Percentiles rank a stretch among this genome's conserved stretches.
These are phyloP conservation scores for Erethizon dorsatum DNA, from an alignment of 2,797 vertebrate genomes.

Conservation along the genomic window DNA sequence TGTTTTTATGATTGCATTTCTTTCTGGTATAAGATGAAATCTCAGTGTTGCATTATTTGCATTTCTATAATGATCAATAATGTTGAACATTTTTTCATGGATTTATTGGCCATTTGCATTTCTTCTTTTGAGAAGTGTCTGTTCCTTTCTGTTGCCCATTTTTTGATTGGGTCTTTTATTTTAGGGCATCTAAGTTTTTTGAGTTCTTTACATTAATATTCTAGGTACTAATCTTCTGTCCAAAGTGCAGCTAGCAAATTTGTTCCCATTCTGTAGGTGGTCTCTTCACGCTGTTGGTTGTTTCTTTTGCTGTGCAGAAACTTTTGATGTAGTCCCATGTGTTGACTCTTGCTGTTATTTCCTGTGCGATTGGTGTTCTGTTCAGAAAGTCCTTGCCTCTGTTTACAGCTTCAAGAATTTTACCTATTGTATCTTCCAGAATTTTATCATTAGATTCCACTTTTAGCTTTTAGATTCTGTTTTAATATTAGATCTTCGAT, in stretches of 20 bases:
- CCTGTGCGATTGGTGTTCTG: background rate
- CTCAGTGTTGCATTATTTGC: background rate
- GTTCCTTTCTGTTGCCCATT: background rate
- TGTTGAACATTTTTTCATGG: background rate
- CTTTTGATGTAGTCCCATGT: background rate
- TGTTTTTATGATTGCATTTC: background rate
- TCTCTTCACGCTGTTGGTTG: background rate
- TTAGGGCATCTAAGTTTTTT: background rate
- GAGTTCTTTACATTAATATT: background rate
- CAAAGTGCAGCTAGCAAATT: background rate
- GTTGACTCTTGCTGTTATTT: background rate
- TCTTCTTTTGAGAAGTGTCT: background rate
- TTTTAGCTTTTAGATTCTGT: background rate
- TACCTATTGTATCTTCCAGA: background rate
- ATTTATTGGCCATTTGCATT: background rate
- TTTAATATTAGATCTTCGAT: background rate
- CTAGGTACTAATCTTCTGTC: background rate
- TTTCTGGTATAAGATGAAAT: background rate
- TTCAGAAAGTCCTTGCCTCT: background rate
- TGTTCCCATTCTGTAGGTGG: background rate
- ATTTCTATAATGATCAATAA: background rate
- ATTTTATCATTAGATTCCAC: background rate
- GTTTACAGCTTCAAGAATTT: background rate
- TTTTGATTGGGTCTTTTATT: background rate
- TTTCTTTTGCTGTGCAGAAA: background rate